A percentile compares a stretch with the other conserved stretches of the same genome.
These are phyloP conservation scores for Habrosyne pyritoides DNA, from an alignment of 2,888 invertebrate genomes.

Conservation along the genomic window DNA sequence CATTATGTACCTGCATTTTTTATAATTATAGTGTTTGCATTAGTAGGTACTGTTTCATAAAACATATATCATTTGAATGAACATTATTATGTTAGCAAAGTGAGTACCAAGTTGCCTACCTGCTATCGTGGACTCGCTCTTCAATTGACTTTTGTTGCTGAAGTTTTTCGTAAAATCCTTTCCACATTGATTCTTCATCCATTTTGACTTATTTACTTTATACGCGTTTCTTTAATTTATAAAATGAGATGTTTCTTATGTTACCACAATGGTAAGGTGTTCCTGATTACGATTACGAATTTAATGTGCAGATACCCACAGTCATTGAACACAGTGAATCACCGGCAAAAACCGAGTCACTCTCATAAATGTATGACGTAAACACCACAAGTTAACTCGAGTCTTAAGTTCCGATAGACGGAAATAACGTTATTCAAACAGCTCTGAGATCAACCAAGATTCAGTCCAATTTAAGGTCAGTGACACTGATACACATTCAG, in stretches of 20 bases:
- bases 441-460: slow-evolving; percentile 31
- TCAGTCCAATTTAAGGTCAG: slow-evolving; percentile 46
- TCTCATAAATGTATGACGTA: slow-evolving; percentile 70
- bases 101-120: slow-evolving; percentile 70
- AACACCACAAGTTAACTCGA: slow-evolving; percentile 52
- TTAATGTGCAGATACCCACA: slow-evolving; percentile 51
- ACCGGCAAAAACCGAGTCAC: slow-evolving; percentile 55
- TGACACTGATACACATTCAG: slow-evolving; percentile 41
- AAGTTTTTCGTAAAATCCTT: slow-evolving; percentile 87
- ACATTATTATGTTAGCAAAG: neutral
- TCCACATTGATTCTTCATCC: slow-evolving; percentile 92
- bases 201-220: slow-evolving; percentile 38
- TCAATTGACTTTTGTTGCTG: slow-evolving; percentile 85
- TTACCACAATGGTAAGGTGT: slow-evolving; percentile 6
- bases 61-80: no score
- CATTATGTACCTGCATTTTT: no score
- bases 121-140: slow-evolving; percentile 86
- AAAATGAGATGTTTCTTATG: neutral
- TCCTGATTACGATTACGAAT: slow-evolving; percentile 27
- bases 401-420: slow-evolving; percentile 45
- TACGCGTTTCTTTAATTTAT: slow-evolving; percentile 8
- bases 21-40: neutral
- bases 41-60: neutral
- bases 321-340: slow-evolving; percentile 60
- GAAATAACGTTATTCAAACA: slow-evolving; percentile 44